Base-by-base conservation (phyloP, 2,113 vertebrate species). In the Rhipidura dahli region DNA sequence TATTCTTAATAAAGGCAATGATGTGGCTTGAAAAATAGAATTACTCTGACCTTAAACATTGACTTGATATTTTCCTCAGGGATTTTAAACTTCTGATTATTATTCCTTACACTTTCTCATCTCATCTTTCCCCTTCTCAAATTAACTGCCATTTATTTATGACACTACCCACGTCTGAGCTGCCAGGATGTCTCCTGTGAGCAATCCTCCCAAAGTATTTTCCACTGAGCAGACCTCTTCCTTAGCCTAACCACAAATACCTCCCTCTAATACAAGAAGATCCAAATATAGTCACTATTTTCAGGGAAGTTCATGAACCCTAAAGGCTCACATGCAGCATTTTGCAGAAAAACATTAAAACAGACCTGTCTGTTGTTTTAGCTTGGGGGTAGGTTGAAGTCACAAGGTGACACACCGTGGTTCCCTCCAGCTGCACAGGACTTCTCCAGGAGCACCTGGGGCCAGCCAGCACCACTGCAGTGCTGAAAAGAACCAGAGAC, bases 391-490 rank as follows among this genome's bases (percentile, higher is more conserved):
- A 50, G 76, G 59, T 20, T 84, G 50, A 59, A 35, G 33, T 47
- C 45, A 49, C 17, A 42, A 49, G 47, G 23, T 79, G 33, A 97
- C 97, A 96, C 86, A 69, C 90, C 96, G 83, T 94, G 4, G 96
- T 81, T 40, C 96, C 96, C 54, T 97, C 93, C 89, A 98, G 94
- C 45, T 97, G 84, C 37, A 96, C 98, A 94, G 98, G 97, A 39
- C 54, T 98, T 98, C 83, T 98, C 98, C 2, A 42, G 98, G 97
- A 89, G 98, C 97, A 91, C 96, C 23, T 1, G 1, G 24, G 97
- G 54, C 98, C 98, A 35, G 97, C 95, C 70, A 98, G 89, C 6
- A 96, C 97, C 5, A 83, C 97, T 85, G 98, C 97, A 91, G 28
- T 94, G 89, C 97, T 98, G 89, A 13, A 80, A n/a, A 76, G 39